phyloP scores from a whole-genome alignment of 30 jellyfish, hydroid and myxozoan genomes.

The Turritopsis dohrnii region DNA sequence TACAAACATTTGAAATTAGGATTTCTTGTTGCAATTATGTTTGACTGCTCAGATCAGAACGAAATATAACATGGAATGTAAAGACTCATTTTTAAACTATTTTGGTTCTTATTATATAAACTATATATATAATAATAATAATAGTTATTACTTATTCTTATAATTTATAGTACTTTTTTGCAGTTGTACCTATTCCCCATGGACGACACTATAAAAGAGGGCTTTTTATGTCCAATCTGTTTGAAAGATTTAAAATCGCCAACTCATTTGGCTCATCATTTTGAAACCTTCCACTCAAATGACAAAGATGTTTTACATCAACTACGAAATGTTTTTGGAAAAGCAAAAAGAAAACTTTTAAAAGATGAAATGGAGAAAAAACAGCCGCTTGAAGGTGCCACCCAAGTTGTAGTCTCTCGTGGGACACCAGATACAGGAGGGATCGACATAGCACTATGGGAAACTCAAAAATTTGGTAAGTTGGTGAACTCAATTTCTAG shows the following conservation, averaged over 20 bases:
- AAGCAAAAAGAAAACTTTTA: slow-evolving; percentile 68
- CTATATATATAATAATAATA: too few relatives aligned
- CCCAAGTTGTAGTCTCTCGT: slow-evolving; percentile 33
- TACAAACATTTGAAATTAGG: too few relatives aligned
- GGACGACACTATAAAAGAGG: slow-evolving; percentile 61
- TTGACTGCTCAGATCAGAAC: too few relatives aligned
- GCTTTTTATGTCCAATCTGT: slow-evolving; percentile 91
- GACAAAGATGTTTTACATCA: slow-evolving; percentile 70
- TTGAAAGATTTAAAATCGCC: slow-evolving; percentile 80
- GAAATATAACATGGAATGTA: too few relatives aligned
- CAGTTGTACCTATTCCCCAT: neutral
- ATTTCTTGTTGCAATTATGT: too few relatives aligned
- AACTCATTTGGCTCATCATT: slow-evolving; percentile 65
- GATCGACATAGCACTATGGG: slow-evolving; percentile 80
- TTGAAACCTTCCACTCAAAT: slow-evolving; percentile 72
- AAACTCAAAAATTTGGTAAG: slow-evolving; percentile 70
- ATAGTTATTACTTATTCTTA: neutral
- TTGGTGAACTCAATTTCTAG: too few relatives aligned
- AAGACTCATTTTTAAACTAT: too few relatives aligned
- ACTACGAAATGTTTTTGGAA: slow-evolving; percentile 81
- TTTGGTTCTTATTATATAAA: neutral
- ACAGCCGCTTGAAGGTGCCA: neutral
- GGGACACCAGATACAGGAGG: slow-evolving; percentile 97
- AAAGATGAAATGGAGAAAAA: slow-evolving; percentile 39
- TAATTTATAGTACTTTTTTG: too few relatives aligned